Evolutionary conservation across 2,797 vertebrate species (phyloP), one percentile per base, ranked within the genome.

Genomic region (Siniperca scherzeri): DNA sequence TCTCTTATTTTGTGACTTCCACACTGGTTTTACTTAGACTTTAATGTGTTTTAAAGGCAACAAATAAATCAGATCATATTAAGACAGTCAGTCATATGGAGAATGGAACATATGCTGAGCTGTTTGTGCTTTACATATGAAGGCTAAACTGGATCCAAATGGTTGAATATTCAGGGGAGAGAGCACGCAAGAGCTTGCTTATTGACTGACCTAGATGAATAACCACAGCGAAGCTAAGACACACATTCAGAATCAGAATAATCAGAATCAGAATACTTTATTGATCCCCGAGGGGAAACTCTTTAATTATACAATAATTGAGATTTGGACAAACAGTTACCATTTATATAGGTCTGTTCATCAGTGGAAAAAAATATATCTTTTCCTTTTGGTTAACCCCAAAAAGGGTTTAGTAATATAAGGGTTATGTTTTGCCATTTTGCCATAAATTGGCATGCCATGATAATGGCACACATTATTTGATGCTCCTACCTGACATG

Each of bases 1-100:
- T 30, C 30, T 74, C 46, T 30, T 64, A 77, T 66, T 87, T 55
- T 67, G 11, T 30, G 56, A 72, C 40, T 82, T 77, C 36, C 53
- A 30, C 19, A 3, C 22, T 27, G 46, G 12, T 73, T 78, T 80
- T 46, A 64, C 66, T 79, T 55, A 27, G 16, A 42, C 19, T 71
- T 4, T 4, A 17, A 52, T 56, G n/a, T 50, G 25, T 53, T 82
- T 78, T 50, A 62, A 79, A 84, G 27, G 30, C 17, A 27, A 21
- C 0, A 65, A 36, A 40, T 48, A 22, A 62, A 73, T 83, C 36
- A 22, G 33, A 72, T 82, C 8, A 71, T 68, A 60, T 70, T 16
- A 48, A 50, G 10, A 78, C 30, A 80, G 62, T 55, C 66, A 46
- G 30, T 33, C 12, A 65, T 36, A 36, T 14, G 22, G 6, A 53